These are phyloP conservation scores for Passer domesticus DNA, from an alignment of 2,113 vertebrate species.

Conservation along the genomic window DNA sequence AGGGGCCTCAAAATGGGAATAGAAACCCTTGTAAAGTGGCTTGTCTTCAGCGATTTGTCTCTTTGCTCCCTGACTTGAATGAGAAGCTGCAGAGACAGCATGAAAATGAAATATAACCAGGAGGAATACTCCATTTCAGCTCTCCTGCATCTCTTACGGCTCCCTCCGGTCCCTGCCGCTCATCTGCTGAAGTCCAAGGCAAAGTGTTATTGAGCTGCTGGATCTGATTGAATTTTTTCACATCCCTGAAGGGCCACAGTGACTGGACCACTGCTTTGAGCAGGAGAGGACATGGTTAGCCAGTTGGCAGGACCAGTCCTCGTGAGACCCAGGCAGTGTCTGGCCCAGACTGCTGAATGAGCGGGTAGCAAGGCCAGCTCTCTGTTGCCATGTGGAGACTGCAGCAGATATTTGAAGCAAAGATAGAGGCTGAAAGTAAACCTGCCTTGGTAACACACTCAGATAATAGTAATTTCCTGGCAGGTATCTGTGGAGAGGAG, in stretches of 20 bases:
- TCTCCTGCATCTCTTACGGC: conserved; percentile 31
- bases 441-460: background rate
- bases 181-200: conserved; percentile 5
- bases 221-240: conserved; percentile 22
- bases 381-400: background rate
- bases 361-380: background rate
- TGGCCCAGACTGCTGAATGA: background rate
- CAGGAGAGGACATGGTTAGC: background rate
- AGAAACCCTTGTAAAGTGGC: background rate
- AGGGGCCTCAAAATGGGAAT: background rate
- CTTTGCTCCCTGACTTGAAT: conserved; percentile 12
- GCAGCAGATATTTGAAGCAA: background rate
- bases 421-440: background rate
- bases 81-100: conserved; percentile 45
- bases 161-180: background rate
- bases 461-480: background rate
- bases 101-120: conserved; percentile 50
- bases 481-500: background rate
- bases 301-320: background rate
- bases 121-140: conserved; percentile 27
- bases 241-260: background rate
- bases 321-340: background rate
- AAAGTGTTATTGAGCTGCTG: conserved; percentile 42
- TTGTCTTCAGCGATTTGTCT: background rate
- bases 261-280: background rate